Evolutionary conservation across 2,113 vertebrate genomes (phyloP), one percentile per base, ranked within the genome.

Genomic region (Speoplatyrhinus poulsoni): DNA sequence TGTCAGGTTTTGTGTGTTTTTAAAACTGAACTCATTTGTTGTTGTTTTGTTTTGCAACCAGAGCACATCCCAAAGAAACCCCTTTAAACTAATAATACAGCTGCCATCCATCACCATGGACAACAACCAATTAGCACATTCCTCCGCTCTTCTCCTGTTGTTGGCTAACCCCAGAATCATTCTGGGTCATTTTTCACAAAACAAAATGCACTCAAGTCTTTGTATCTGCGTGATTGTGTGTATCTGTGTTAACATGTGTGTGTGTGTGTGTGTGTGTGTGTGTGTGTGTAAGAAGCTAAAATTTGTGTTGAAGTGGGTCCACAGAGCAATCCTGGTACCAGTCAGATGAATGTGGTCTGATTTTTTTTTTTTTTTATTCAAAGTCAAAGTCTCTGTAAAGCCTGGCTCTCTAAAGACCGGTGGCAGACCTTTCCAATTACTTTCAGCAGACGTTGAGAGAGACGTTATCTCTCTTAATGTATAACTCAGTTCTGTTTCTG

Each of bases 81-180:
- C 58, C 53, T 67, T 65, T 53, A 57, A 75, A 72, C 86, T 88
- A 85, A 90, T 86, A 89, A 92, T 86, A 85, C 72, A 67, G 67
- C 69, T 82, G 73, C 70, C 82, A 90, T 92, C 88, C 83, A 90
- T 92, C 87, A 91, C 71, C 60, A 71, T 6, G 81, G 88, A 91
- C 88, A 91, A 90, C 85, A 77, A 83, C 85, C 85, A 92, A 92
- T 90, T 90, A 90, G 80, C 69, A 63, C 82, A 89, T 92, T 90
- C 87, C 85, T 85, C 75, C 63, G 69, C 65, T 67, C 67, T 83
- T 85, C 65, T 79, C 83, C 77, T 89, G 86, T 83, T 84, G 79
- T 79, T 78, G 85, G 76, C 74, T 77, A 88, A 81, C 73, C 81
- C 60, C 79, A 65, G 32, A 74, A 72, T 73, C 47, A 86, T 80